Evolutionary conservation across 2,113 vertebrate genomes (phyloP), one percentile per base, ranked within the genome.

Genomic region (Cervus canadensis): DNA sequence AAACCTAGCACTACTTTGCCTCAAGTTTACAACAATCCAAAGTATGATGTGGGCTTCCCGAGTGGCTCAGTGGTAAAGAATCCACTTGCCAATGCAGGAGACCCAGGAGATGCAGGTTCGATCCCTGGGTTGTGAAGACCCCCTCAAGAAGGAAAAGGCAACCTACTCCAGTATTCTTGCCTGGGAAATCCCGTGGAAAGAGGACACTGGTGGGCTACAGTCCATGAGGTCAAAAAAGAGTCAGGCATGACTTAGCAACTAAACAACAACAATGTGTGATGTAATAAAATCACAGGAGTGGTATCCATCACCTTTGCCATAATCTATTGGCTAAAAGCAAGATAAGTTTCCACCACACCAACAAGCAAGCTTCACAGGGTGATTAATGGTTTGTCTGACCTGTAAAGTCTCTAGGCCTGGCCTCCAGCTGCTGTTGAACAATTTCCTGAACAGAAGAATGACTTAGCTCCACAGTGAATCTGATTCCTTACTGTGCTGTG

Each of bases 271-370:
- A 76, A 23, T 2, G 4, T 12, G 12, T 7, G 59, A 52, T 28
- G 14, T 12, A 84, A 67, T 21, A 59, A 60, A 82, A 36, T 52
- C n/a, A 36, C 6, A 16, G 4, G 50, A 17, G 19, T 28, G 76
- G 67, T 15, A 23, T 36, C 48, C 17, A 25, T 54, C 23, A 48
- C 19, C 48, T 67, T 92, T 26, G 83, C 21, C 79, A 64, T 11
- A 26, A 23, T 93, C 78, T 89, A 2, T n/a, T 87, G 62, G 19
- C 76, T 62, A 78, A 74, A 94, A 93, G 28, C 12, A 36, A 87
- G 45, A 48, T 19, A 48, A 45, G 28, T 50, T 67, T 40, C 54
- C 19, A 8, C n/a, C 3, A 54, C 14, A 36, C 8, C 54, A 50
- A 25, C 11, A 30, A 43, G 3, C 43, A 43, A 86, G n/a, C 19